phyloP scores from a whole-genome alignment of 2,888 invertebrate species.

The Machimus rusticus region DNA sequence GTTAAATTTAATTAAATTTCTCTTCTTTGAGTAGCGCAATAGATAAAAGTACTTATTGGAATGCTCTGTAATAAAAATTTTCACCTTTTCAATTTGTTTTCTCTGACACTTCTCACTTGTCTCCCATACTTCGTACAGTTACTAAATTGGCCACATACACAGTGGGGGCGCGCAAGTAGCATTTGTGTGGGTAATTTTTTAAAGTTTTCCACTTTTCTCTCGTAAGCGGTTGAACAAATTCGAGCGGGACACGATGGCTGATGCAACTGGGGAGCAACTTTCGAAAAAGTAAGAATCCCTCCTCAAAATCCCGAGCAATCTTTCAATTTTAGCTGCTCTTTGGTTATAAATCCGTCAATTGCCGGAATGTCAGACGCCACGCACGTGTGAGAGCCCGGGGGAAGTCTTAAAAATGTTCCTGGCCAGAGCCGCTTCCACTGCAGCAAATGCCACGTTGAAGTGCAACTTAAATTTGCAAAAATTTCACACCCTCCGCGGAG shows the following conservation, averaged over 20 bases:
- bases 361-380: background rate
- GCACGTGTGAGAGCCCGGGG: background rate
- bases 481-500: background rate
- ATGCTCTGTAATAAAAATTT: background rate
- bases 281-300: slow-evolving; percentile 28
- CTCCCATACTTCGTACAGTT: background rate
- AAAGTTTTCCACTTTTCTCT: background rate
- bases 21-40: background rate
- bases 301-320: background rate
- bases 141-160: background rate
- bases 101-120: background rate
- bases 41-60: background rate
- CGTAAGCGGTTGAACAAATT: background rate
- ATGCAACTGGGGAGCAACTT: background rate
- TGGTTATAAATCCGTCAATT: background rate
- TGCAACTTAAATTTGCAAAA: background rate
- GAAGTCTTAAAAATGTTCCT: slow-evolving; percentile 26
- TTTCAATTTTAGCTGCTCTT: background rate
- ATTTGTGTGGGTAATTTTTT: background rate
- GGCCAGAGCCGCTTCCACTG: background rate
- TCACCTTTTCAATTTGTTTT: background rate
- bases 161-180: background rate
- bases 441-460: background rate
- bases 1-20: background rate
- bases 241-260: background rate